Percentiles rank a stretch among this genome's conserved stretches.
Conservation (phyloP, 1,140 invertebrate species). For the Spodoptera litura region DNA sequence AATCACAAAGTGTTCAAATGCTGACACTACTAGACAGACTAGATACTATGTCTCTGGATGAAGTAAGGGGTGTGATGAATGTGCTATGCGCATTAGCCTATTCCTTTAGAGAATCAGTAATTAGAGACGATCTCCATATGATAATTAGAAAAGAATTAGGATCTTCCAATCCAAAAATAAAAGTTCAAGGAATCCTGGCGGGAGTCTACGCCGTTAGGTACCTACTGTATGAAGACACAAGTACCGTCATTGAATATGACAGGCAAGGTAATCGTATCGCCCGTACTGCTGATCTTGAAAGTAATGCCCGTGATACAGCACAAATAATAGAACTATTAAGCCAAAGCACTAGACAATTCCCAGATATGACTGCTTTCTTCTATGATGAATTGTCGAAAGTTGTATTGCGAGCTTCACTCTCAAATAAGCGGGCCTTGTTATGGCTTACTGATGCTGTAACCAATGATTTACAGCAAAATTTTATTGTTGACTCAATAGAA, state of each 20-base stretch:
- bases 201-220: slow-evolving; percentile 82
- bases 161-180: slow-evolving; percentile 76
- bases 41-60: slow-evolving; percentile 75
- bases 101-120: slow-evolving; percentile 76
- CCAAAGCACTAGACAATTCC: slow-evolving; percentile 75
- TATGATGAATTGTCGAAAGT: slow-evolving; percentile 91
- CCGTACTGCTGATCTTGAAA: slow-evolving; percentile 71
- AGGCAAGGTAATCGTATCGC: slow-evolving; percentile 61
- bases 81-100: slow-evolving; percentile 82
- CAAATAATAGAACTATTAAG: slow-evolving; percentile 79
- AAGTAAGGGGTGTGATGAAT: slow-evolving; percentile 81
- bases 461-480: slow-evolving; percentile 87
- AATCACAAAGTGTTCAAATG: slow-evolving; percentile 81
- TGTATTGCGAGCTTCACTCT: slow-evolving; percentile 80
- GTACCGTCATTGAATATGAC: slow-evolving; percentile 35
- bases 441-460: slow-evolving; percentile 88
- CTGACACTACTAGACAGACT: slow-evolving; percentile 77
- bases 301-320: slow-evolving; percentile 77
- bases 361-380: slow-evolving; percentile 88
- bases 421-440: slow-evolving; percentile 88
- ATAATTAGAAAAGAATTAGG: slow-evolving; percentile 82
- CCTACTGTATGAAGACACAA: slow-evolving; percentile 65
- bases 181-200: slow-evolving; percentile 81
- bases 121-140: slow-evolving; percentile 83
- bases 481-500: slow-evolving; percentile 82